phyloP scores from a whole-genome alignment of 1,140 invertebrate species.

The Plutomurus gul region DNA sequence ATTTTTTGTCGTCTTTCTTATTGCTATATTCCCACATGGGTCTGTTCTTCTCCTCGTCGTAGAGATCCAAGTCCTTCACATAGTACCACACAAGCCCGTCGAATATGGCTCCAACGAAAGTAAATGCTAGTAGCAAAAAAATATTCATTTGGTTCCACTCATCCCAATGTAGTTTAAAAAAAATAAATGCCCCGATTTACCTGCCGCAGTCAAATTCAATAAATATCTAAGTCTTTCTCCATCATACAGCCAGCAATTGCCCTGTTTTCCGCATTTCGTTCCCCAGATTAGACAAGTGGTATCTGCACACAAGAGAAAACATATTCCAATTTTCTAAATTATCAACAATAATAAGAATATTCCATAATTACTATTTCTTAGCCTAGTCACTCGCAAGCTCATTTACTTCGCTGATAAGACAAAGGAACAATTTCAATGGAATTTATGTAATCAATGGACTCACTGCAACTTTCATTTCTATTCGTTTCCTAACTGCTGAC shows the following conservation, averaged over 20 bases:
- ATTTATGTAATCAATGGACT: no score
- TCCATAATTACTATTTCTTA: not conserved
- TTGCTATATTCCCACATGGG: not conserved
- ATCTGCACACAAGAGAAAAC: no score
- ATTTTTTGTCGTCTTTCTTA: not conserved
- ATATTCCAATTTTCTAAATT: not conserved
- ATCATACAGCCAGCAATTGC: constrained; percentile 76
- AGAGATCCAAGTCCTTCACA: constrained; percentile 51
- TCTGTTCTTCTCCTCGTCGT: constrained; percentile 53
- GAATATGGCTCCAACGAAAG: constrained; percentile 47
- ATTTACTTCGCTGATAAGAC: no score
- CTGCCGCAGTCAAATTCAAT: constrained; percentile 69
- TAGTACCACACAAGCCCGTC: constrained; percentile 49
- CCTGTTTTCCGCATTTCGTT: constrained; percentile 71
- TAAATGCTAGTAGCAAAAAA: constrained; percentile 47
- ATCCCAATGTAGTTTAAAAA: not conserved
- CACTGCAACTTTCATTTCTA: no score
- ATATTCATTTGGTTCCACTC: not conserved
- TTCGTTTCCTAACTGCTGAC: no score
- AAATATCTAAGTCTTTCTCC: constrained; percentile 67
- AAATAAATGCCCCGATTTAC: constrained; percentile 56
- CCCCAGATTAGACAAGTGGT: constrained; percentile 73
- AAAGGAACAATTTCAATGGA: no score
- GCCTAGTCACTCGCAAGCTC: no score
- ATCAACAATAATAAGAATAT: not conserved